Percentiles rank a stretch among this genome's conserved stretches.
These are phyloP conservation scores for Proteles cristata DNA, from an alignment of 2,113 vertebrate species.

Conservation along the genomic window DNA sequence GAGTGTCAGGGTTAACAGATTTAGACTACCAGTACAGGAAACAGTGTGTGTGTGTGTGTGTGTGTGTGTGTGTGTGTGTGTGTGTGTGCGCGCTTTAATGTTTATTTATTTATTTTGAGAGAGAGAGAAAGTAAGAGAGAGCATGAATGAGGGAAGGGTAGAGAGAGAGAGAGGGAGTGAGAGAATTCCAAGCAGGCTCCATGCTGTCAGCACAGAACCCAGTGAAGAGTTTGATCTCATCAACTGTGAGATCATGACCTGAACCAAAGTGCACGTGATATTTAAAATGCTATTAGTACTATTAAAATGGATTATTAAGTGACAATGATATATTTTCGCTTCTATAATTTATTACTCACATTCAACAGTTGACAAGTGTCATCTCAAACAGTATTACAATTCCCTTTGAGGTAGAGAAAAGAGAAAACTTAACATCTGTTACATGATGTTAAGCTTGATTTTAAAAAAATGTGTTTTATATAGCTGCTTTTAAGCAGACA, in stretches of 20 bases:
- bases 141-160: too few relatives aligned
- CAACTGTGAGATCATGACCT: too few relatives aligned
- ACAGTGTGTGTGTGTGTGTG: background rate
- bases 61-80: too few relatives aligned
- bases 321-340: background rate
- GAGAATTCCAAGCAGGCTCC: too few relatives aligned
- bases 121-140: too few relatives aligned
- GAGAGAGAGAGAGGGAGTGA: too few relatives aligned
- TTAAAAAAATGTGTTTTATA: constrained; percentile 4
- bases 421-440: constrained; percentile 43
- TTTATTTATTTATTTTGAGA: too few relatives aligned
- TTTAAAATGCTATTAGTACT: background rate
- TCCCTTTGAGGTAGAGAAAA: background rate
- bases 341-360: constrained; percentile 49
- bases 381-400: background rate
- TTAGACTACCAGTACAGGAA: background rate
- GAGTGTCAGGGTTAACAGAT: background rate
- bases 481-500: background rate
- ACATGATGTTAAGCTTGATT: constrained; percentile 58
- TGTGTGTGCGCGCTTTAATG: too few relatives aligned
- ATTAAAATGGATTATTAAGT: constrained; percentile 54
- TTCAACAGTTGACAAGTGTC: constrained; percentile 49
- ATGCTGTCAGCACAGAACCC: too few relatives aligned
- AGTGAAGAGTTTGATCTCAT: too few relatives aligned
- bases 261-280: background rate